These are phyloP conservation scores for Tenebrosternarchus preto DNA, from an alignment of 2,113 vertebrate species.

Conservation along the genomic window DNA sequence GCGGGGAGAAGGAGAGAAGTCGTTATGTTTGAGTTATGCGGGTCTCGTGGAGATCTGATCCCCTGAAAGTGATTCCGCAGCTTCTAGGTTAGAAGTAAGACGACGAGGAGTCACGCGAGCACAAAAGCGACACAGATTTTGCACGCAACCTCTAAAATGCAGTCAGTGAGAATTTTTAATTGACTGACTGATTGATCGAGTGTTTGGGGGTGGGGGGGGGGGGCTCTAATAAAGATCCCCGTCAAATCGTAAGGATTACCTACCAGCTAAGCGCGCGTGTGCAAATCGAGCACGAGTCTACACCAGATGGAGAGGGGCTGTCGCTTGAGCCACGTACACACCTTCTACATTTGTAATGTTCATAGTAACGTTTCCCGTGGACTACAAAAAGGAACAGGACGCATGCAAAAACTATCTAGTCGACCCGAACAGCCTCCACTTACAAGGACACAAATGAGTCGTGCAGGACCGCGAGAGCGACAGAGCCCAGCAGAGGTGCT, in stretches of 20 bases:
- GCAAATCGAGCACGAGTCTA: not conserved
- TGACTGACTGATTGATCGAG: too few species aligned
- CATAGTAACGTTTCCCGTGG: too few species aligned
- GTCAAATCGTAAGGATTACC: too few species aligned
- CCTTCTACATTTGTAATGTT: too few species aligned
- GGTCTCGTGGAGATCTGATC: slow-evolving; percentile 61
- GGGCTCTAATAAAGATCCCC: not conserved
- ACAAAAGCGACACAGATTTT: not conserved
- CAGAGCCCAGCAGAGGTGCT: not conserved
- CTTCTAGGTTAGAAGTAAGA: slow-evolving; percentile 44
- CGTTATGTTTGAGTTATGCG: slow-evolving; percentile 60
- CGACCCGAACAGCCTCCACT: too few species aligned
- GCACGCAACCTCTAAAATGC: slow-evolving; percentile 43
- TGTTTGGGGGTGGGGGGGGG: not conserved
- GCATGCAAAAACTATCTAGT: too few species aligned
- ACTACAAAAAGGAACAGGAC: too few species aligned
- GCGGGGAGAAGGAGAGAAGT: slow-evolving; percentile 64
- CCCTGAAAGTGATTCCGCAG: slow-evolving; percentile 56
- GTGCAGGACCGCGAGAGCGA: not conserved
- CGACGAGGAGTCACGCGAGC: slow-evolving; percentile 29
- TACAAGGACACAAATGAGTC: too few species aligned
- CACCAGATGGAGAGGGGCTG: too few species aligned
- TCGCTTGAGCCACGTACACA: too few species aligned
- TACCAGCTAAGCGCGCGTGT: not conserved
- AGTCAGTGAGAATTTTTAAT: not conserved